phyloP scores from a whole-genome alignment of 1,140 invertebrate genomes.

The Planococcus citri region DNA sequence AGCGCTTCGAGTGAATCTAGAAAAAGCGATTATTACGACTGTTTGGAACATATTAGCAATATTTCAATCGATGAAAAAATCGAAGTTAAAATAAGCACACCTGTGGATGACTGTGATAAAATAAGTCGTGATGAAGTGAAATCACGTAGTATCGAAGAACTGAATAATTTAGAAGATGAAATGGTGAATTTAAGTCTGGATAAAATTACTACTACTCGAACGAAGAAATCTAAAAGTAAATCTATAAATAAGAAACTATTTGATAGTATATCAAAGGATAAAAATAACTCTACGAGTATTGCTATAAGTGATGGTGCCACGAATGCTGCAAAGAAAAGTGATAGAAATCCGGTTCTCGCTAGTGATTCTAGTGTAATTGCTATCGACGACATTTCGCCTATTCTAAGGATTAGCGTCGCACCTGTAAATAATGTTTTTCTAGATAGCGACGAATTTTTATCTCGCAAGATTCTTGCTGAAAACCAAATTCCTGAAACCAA shows the following conservation, averaged over 20 bases:
- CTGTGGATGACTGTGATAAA: not conserved
- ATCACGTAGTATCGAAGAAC: not conserved
- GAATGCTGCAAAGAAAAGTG: not conserved
- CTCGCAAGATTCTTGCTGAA: not conserved
- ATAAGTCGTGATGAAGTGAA: not conserved
- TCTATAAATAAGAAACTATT: not conserved
- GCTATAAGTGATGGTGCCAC: no score
- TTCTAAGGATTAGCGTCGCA: not conserved
- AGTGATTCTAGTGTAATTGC: not conserved
- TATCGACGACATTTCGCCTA: not conserved
- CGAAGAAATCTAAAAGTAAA: not conserved
- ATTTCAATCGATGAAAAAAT: not conserved
- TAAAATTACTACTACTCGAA: not conserved
- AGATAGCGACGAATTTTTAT: not conserved
- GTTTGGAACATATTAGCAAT: not conserved
- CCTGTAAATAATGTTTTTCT: not conserved
- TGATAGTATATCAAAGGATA: not conserved
- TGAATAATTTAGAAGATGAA: not conserved
- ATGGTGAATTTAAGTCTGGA: not conserved
- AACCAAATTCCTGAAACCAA: not conserved
- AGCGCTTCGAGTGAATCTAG: no score
- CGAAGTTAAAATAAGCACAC: not conserved
- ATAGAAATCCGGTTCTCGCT: not conserved
- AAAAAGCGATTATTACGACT: not conserved
- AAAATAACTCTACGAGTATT: not conserved